Evolutionary conservation across 2,113 vertebrate genomes (phyloP), one percentile per base, ranked within the genome.

Genomic region (Archilochus colubris): DNA sequence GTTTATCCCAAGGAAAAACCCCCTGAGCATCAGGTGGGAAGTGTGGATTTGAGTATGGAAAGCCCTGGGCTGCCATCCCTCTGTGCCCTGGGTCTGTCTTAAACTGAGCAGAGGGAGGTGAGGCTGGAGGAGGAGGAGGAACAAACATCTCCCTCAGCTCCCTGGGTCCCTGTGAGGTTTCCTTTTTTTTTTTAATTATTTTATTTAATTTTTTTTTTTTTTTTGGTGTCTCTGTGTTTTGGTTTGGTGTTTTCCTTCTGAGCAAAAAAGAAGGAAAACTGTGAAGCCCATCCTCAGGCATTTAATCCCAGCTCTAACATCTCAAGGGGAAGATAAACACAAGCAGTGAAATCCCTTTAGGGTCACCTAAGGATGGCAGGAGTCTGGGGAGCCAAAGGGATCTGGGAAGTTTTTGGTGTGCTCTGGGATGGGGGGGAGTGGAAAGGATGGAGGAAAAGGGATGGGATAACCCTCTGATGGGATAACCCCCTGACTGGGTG

Each of bases 1-100:
- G 8, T 25, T 68, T 7, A 14, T 40, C 38, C 55, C 31, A 9
- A 38, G 79, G 4, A 23, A 23, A 25, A 21, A 12, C 51, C 57
- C 46, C 23, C 46, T 3, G 44, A 23, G 61, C 23, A 2, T 6
- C 2, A 1, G 8, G 0, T 4, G 77, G 58, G 4, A 16, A 48
- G 59, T 2, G 4, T 14, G 79, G 46, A 36, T 17, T 44, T 27
- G 68, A 9, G 13, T 21, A 4, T 9, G 0, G n/a, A 5, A 51
- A 48, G 21, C 3, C 4, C 40, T 1, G 10, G 0, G 12, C 59
- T 73, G 16, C 79, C 28, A 3, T n/a, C 10, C 0, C 33, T 66
- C 54, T 54, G 16, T 4, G 6, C 5, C 17, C 61, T 73, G 38
- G 5, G 38, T 20, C 81, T 31, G 17, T 5, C 0, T 30, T 19